Evolutionary conservation across 35 echinoderm and acorn worm species (phyloP).

Genomic region (Chiridota heheva): DNA sequence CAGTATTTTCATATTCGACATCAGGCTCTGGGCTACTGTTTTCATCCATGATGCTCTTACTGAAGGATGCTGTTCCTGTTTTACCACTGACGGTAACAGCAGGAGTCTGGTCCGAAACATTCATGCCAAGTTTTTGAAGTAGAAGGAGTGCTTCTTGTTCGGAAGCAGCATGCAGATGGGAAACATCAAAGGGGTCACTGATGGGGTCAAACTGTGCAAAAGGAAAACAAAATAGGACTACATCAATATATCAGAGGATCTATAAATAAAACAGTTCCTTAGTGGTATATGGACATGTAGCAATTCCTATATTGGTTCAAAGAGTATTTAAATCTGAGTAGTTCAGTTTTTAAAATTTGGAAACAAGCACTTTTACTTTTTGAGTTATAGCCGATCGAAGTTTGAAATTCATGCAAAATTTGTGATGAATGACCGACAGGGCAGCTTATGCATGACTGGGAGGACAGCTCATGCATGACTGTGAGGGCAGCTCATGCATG

Average conservation of each 20-base stretch:
- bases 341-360: neutral
- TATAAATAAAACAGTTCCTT: neutral
- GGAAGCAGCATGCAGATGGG: slow-evolving; percentile 54
- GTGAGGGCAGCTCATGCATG: no score
- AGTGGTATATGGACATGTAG: neutral
- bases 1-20: neutral
- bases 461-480: no score
- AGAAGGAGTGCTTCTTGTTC: slow-evolving; percentile 55
- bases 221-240: slow-evolving; percentile 1
- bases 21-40: neutral
- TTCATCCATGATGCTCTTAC: neutral
- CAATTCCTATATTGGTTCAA: neutral
- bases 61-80: neutral
- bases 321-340: neutral
- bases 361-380: neutral
- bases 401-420: no score
- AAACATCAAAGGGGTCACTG: slow-evolving; percentile 74
- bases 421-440: no score
- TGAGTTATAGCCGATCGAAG: neutral
- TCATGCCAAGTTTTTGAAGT: slow-evolving; percentile 59
- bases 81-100: neutral
- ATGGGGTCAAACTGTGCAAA: slow-evolving; percentile 50
- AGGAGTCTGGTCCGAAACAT: no score
- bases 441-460: no score
- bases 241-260: neutral